Percentiles rank a stretch among this genome's conserved stretches.
phyloP scores from a whole-genome alignment of 2,888 invertebrate genomes.

The Sesamia inferens region DNA sequence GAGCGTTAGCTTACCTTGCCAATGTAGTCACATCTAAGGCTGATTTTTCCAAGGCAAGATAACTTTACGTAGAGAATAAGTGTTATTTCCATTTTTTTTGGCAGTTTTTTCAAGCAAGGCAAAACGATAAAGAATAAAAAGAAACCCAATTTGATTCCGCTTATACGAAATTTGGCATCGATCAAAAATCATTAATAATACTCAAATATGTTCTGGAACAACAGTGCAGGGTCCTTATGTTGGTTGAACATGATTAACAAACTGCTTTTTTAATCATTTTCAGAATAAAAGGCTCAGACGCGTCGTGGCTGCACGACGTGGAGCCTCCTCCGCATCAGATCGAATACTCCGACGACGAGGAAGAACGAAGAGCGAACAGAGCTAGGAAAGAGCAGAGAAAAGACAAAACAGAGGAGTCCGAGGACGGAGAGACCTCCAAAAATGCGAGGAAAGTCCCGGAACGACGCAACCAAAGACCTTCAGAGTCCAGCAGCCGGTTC shows the following conservation, averaged over 20 bases:
- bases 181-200: background rate
- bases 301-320: constrained; percentile 95
- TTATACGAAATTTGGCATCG: background rate
- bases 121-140: background rate
- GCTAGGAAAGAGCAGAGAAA: constrained; percentile 77
- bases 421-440: constrained; percentile 79
- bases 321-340: constrained; percentile 94
- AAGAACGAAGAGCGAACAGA: constrained; percentile 91
- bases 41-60: background rate
- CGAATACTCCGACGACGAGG: constrained; percentile 97
- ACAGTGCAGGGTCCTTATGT: background rate
- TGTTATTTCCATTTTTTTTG: background rate
- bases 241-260: background rate
- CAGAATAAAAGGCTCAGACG: constrained; percentile 96
- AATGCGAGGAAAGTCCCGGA: constrained; percentile 71
- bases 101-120: background rate
- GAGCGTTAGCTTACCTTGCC: background rate
- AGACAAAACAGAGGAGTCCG: constrained; percentile 69
- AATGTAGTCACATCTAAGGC: background rate
- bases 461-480: constrained; percentile 83
- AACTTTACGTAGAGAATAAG: background rate
- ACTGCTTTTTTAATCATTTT: constrained; percentile 35
- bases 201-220: background rate
- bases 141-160: background rate
- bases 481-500: constrained; percentile 84